Percentiles rank a stretch among this genome's conserved stretches.
Evolutionary conservation across 2,113 vertebrate species (phyloP).

Genomic region (Synchiropus splendidus): DNA sequence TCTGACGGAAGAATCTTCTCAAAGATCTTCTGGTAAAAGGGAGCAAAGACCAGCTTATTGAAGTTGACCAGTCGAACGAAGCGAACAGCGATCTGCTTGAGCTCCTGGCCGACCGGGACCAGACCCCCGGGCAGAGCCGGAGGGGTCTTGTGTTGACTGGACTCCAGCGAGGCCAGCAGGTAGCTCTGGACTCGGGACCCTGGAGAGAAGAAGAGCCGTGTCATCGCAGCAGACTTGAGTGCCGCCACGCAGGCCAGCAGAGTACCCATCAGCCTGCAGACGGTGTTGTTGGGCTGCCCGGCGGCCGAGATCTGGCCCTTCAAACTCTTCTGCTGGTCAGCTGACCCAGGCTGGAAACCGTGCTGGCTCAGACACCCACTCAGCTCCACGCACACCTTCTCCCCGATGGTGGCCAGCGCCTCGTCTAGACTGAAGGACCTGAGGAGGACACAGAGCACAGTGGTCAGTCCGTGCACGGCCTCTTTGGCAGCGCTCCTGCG

Average conservation of each 20-base stretch:
- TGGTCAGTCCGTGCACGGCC: not conserved
- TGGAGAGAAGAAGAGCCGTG: conserved; percentile 33
- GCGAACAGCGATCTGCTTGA: conserved; percentile 78
- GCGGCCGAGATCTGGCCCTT: conserved; percentile 83
- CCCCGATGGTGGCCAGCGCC: conserved; percentile 70
- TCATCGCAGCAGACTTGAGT: too few species aligned
- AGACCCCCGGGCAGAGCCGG: conserved; percentile 79
- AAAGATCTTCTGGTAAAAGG: conserved; percentile 83
- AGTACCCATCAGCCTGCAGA: conserved; percentile 87
- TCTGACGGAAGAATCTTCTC: conserved; percentile 62
- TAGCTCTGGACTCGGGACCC: conserved; percentile 81
- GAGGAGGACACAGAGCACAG: not conserved
- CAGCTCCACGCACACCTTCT: conserved; percentile 83
- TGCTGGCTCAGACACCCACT: conserved; percentile 73
- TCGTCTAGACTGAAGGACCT: conserved; percentile 78
- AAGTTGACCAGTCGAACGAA: conserved; percentile 85
- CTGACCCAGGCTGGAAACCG: conserved; percentile 68
- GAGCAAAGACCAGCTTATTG: conserved; percentile 96
- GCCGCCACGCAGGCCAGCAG: too few species aligned
- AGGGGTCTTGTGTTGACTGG: conserved; percentile 65
- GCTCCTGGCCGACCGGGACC: conserved; percentile 77
- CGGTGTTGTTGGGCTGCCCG: conserved; percentile 68
- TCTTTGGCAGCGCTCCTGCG: conserved; percentile 9
- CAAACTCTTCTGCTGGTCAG: conserved; percentile 63
- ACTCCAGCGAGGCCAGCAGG: conserved; percentile 75